Base-by-base conservation (phyloP, 2,113 vertebrate species). In the Bos indicus region DNA sequence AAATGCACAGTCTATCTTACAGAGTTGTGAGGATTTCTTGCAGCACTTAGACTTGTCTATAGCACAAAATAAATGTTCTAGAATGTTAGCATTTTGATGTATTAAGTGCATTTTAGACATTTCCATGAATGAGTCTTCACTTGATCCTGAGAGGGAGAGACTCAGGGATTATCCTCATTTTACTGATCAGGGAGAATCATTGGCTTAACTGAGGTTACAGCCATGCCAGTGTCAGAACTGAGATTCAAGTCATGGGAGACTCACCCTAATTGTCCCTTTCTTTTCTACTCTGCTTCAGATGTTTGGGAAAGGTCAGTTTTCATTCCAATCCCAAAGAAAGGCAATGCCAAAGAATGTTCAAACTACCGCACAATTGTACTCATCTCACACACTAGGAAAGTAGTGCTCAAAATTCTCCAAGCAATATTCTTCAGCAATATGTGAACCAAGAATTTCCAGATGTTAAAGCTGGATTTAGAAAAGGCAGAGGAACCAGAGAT, bases 401-500 rank as follows among this genome's bases (percentile, higher is more conserved):
- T 67, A 67, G n/a, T n/a, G 64, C 64, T 67, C 64, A 67, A 67
- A 67, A 67, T 67, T 67, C 64, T 19, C 16, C 33, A 67, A 67
- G 33, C 2, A 40, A 40, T 40, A 40, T 40, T 40, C 8, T 67
- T 71, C 64, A 36, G 4, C 17, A 71, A 21, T 36, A 71, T 0
- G 0, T 67, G 17, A 67, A 36, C 33, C 0, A 0, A 2, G n/a
- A 36, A 67, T 33, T 36, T 21, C n/a, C 17, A 1, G 33, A 36
- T 36, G 9, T 36, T 67, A 17, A 67, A 36, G 33, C 17, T 36
- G n/a, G n/a, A 0, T 67, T 67, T 67, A 36, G 64, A 67, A 67
- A 36, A 67, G 33, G 9, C 64, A 67, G 64, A 67, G n/a, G 64
- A 67, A 67, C 17, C 17, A 36, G 33, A 67, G 64, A 67, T 67